Evolutionary conservation across 1,140 invertebrate genomes (phyloP).

Genomic region (Cyphomyrmex costatus): DNA sequence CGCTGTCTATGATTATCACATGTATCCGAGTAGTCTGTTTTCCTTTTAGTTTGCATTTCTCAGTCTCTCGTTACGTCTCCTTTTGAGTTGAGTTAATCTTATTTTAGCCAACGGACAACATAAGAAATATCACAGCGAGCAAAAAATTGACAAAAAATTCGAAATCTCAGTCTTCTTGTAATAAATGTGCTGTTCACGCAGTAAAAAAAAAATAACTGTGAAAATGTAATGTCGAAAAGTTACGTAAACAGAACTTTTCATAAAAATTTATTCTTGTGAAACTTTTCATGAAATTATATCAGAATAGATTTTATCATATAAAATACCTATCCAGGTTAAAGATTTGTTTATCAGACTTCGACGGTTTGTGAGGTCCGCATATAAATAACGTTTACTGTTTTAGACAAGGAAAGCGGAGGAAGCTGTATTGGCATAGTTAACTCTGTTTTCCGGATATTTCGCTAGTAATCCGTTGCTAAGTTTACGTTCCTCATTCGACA

Average conservation of each 20-base stretch:
- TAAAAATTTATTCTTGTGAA: not conserved
- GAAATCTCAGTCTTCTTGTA: not conserved
- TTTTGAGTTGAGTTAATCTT: not conserved
- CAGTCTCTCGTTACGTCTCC: slow-evolving; percentile 33
- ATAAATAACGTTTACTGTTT: slow-evolving; percentile 6
- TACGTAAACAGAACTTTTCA: not conserved
- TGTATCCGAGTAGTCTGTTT: slow-evolving; percentile 36
- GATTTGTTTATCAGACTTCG: not conserved
- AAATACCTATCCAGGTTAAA: not conserved
- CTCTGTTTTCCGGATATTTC: slow-evolving; percentile 38
- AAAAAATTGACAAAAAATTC: slow-evolving; percentile 6
- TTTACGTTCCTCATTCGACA: slow-evolving; percentile 50
- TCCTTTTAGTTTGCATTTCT: slow-evolving; percentile 33
- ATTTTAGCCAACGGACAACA: slow-evolving; percentile 33
- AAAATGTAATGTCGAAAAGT: not conserved
- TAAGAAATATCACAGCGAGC: not conserved
- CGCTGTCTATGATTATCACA: slow-evolving; percentile 58
- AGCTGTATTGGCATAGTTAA: slow-evolving; percentile 25
- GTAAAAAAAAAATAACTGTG: not conserved
- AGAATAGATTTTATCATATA: not conserved
- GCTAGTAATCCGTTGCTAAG: not conserved
- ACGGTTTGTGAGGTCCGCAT: not conserved
- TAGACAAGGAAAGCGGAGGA: not conserved
- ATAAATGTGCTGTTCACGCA: not conserved
- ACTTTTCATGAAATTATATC: not conserved